Base-by-base conservation (phyloP, 2,797 vertebrate genomes). In the Menidia menidia region DNA sequence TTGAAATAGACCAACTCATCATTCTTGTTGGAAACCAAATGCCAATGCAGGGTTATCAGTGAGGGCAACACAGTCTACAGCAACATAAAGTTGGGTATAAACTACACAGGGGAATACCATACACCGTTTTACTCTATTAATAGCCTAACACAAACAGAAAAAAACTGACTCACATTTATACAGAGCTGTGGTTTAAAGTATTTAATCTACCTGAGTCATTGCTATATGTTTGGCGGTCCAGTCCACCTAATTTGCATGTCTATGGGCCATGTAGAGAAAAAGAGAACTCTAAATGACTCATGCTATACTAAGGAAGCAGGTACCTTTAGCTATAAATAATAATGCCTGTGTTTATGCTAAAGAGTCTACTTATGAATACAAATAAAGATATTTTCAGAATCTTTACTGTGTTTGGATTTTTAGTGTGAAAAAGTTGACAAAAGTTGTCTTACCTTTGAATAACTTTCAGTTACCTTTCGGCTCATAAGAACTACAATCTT, bases 91-190 rank as follows among this genome's bases (percentile, higher is more conserved):
- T 47, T 18, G 6, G 2, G 25, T 9, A 67, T n/a, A 61, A 67
- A 44, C 35, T 54, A 53, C 15, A 10, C 10, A 39, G 13, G 12
- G 39, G 45, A 70, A 55, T 54, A 62, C 16, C 64, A 44, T 19
- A 60, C 58, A 57, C 50, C 70, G 45, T 68, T 82, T 33, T 5
- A 69, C 33, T 62, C 69, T 63, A 58, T 74, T 9, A 57, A 35
- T 32, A 58, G 48, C 14, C 4, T 3, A 52, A 58, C 18, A 76
- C 54, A 69, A 82, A 85, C 42, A 79, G 67, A 72, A 39, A 68
- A 68, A 62, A n/a, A 31, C 69, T 86, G 77, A 80, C 48, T 81
- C 85, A 81, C 25, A 50, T 19, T 30, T 32, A 50, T 35, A 64
- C 50, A 35, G 19, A 42, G 43, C 65, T 44, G 59, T 67, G 61